Evolutionary conservation across 2,888 invertebrate genomes (phyloP).

Genomic region (Busseola fusca): DNA sequence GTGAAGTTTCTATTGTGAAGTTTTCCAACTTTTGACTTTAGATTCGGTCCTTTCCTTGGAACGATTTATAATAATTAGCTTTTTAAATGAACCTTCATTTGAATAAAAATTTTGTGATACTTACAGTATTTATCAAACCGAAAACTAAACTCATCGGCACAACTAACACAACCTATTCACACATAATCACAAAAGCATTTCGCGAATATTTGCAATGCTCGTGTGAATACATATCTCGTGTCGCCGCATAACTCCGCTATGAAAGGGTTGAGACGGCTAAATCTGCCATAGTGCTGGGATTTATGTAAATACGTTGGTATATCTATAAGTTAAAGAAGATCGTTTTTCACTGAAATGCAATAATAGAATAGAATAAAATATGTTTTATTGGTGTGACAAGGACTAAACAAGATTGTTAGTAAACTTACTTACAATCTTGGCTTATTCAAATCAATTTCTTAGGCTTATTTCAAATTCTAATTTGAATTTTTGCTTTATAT

Average conservation of each 20-base stretch:
- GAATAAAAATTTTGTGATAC: background rate
- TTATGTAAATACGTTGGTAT: conserved; percentile 5
- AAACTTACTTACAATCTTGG: no score
- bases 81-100: background rate
- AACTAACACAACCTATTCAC: conserved; percentile 24
- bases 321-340: conserved; percentile 2
- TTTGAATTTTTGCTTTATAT: no score
- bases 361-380: background rate
- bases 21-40: conserved; percentile 2
- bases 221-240: conserved; percentile 41
- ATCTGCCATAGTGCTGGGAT: background rate
- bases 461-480: no score
- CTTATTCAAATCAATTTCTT: no score
- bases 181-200: conserved; percentile 57
- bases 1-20: conserved; percentile 5
- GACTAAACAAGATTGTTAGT: no score
- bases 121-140: background rate
- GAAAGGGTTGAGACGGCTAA: conserved; percentile 39
- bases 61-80: background rate
- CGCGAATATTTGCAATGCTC: conserved; percentile 45
- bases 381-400: no score
- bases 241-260: conserved; percentile 43
- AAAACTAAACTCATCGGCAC: background rate
- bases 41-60: background rate
- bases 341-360: conserved; percentile 3